Percentiles rank a stretch among this genome's conserved stretches.
These are phyloP conservation scores for Falco berigora DNA, from an alignment of 2,797 vertebrate genomes.

Conservation along the genomic window DNA sequence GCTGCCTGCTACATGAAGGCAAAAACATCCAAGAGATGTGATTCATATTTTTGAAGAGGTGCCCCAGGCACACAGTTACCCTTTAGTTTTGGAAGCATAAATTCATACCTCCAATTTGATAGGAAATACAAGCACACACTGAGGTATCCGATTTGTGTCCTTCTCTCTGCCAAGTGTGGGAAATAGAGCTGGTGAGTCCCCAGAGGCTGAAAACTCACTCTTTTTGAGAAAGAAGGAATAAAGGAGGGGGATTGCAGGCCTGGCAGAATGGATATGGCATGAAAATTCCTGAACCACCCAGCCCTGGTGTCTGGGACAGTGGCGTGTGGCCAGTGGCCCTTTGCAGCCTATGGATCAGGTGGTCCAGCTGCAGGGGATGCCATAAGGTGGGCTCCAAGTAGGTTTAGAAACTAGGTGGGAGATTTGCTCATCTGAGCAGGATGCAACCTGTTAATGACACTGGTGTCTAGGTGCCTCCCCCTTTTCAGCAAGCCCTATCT, in stretches of 20 bases:
- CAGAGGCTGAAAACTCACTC: not conserved
- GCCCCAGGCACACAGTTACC: not conserved
- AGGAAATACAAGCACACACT: not conserved
- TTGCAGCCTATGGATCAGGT: not conserved
- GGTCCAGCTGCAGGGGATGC: not conserved
- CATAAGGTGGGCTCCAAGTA: not conserved
- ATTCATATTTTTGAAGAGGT: not conserved
- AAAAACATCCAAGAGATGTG: not conserved
- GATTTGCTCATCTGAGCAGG: not conserved
- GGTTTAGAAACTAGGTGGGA: not conserved
- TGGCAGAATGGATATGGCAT: not conserved
- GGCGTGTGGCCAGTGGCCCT: not conserved
- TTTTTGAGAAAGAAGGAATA: not conserved
- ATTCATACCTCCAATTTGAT: not conserved
- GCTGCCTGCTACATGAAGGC: not conserved
- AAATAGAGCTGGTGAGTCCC: not conserved
- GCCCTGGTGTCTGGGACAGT: accelerated
- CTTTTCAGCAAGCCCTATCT: not conserved
- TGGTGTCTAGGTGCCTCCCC: not conserved
- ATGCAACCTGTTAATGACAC: not conserved
- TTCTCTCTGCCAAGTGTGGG: not conserved
- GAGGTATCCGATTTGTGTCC: not conserved
- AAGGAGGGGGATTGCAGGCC: not conserved
- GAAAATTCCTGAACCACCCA: not conserved
- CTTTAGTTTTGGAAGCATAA: not conserved